phyloP scores from a whole-genome alignment of 2,113 vertebrate genomes.

The Passer domesticus region DNA sequence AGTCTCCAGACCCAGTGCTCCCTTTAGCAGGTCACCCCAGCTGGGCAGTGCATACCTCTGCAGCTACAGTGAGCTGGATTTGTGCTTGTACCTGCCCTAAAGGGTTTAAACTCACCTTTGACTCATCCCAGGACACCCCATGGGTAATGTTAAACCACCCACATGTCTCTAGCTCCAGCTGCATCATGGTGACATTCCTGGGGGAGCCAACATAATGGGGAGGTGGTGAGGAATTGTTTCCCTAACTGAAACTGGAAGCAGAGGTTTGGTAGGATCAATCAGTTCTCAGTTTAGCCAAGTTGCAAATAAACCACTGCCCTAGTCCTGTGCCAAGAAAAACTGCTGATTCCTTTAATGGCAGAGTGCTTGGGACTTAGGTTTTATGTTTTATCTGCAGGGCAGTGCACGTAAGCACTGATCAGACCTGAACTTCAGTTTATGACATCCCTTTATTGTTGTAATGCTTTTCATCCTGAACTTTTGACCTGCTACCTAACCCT shows the following conservation, averaged over 20 bases:
- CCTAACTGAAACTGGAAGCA: not conserved
- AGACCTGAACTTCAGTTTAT: not conserved
- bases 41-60: not conserved
- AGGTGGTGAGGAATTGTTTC: not conserved
- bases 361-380: not conserved
- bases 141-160: not conserved
- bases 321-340: not conserved
- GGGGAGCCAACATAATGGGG: not conserved
- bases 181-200: not conserved
- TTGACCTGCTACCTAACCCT: not conserved
- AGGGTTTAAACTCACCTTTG: not conserved
- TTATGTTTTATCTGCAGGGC: not conserved
- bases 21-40: not conserved
- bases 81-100: accelerated
- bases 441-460: not conserved
- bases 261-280: not conserved
- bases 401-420: not conserved
- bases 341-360: not conserved
- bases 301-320: not conserved
- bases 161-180: accelerated
- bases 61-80: not conserved
- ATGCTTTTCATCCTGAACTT: not conserved
- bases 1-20: not conserved
- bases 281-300: not conserved
- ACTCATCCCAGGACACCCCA: not conserved